Conservation (phyloP, 2,888 invertebrate genomes). For the Phengaris alcon region DNA sequence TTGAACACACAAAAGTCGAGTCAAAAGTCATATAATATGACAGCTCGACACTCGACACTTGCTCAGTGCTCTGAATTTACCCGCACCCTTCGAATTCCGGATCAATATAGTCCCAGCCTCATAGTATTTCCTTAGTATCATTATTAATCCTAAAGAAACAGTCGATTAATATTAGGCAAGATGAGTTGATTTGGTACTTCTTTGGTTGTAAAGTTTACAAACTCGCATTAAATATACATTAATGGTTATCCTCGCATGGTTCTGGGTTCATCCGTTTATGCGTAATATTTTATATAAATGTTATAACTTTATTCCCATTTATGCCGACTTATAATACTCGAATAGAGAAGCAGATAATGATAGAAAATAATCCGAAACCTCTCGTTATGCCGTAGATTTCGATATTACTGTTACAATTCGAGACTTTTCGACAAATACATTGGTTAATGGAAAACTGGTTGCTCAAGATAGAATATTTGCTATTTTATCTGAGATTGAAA, state of each 20-base stretch:
- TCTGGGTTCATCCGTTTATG: not conserved
- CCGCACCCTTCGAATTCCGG: too few species aligned
- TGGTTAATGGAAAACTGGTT: too few species aligned
- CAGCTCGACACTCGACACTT: too few species aligned
- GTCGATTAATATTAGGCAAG: not conserved
- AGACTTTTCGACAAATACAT: too few species aligned
- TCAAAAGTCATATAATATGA: too few species aligned
- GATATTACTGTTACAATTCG: too few species aligned
- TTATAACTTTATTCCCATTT: not conserved
- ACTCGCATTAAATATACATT: conserved; percentile 4
- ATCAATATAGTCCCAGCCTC: too few species aligned
- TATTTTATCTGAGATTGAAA: not conserved
- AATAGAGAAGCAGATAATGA: not conserved
- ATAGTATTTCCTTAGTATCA: not conserved
- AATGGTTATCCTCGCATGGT: conserved; percentile 6
- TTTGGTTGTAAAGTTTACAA: not conserved
- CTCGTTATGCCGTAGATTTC: too few species aligned
- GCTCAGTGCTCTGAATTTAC: too few species aligned
- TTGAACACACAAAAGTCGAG: too few species aligned
- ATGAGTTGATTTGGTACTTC: not conserved
- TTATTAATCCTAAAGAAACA: too few species aligned
- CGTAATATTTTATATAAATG: not conserved
- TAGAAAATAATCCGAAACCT: too few species aligned
- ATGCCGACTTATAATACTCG: not conserved
- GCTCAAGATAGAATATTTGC: not conserved